A percentile compares a stretch with the other conserved stretches of the same genome.
Evolutionary conservation across 2,797 vertebrate species (phyloP).

Genomic region (Myotis daubentonii): DNA sequence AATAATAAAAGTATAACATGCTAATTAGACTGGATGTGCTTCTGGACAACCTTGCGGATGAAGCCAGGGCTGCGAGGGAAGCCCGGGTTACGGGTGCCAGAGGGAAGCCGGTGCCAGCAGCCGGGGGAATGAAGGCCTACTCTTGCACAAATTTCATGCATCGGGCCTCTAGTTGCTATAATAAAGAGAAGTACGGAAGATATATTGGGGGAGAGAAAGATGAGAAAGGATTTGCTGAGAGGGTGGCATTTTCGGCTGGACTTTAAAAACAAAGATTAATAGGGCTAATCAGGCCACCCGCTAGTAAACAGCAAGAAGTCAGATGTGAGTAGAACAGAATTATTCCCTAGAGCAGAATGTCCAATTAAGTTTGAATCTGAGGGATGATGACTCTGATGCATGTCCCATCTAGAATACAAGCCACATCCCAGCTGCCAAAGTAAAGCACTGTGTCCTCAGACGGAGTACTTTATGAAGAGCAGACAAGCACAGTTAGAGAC

Average conservation of each 20-base stretch:
- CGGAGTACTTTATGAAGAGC: not conserved
- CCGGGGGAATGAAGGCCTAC: too few relatives aligned
- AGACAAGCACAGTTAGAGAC: not conserved
- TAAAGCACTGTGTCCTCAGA: not conserved
- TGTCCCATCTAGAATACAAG: not conserved
- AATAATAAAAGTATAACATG: too few relatives aligned
- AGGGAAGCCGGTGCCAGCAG: too few relatives aligned
- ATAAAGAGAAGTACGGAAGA: not conserved
- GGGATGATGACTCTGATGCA: not conserved
- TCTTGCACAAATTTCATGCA: too few relatives aligned
- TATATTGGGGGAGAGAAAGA: not conserved
- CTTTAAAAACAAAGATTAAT: not conserved
- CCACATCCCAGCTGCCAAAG: not conserved
- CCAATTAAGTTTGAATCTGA: conserved; percentile 14
- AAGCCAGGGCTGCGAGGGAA: too few relatives aligned
- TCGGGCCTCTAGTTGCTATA: not conserved
- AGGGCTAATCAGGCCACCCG: not conserved
- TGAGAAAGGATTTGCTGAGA: not conserved
- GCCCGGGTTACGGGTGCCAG: too few relatives aligned
- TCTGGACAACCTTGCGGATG: too few relatives aligned
- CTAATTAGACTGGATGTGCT: too few relatives aligned
- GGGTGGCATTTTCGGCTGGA: not conserved
- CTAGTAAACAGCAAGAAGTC: not conserved
- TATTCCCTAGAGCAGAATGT: not conserved
- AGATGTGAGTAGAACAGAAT: not conserved